Conservation (phyloP, 2,888 invertebrate species). For the Drosophila birchii region DNA sequence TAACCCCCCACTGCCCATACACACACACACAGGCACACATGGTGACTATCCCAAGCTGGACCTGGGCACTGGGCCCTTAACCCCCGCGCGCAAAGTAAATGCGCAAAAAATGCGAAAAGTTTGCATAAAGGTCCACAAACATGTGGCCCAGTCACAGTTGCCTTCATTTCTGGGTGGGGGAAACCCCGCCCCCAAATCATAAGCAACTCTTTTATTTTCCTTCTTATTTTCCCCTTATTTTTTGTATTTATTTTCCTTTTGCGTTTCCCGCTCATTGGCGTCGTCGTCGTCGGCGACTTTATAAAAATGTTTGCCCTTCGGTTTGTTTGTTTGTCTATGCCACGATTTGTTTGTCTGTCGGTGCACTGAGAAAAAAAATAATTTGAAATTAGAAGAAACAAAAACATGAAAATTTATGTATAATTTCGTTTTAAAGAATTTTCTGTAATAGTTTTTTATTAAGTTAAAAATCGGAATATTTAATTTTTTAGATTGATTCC, state of each 20-base stretch:
- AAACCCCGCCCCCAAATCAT: constrained; percentile 14
- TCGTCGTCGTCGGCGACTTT: constrained; percentile 68
- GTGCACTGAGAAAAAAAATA: constrained; percentile 8
- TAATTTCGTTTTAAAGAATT: too few species aligned
- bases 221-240: constrained; percentile 19
- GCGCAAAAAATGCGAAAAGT: constrained; percentile 57
- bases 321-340: constrained; percentile 74
- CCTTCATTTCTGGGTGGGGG: constrained; percentile 3
- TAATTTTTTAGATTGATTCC: too few species aligned
- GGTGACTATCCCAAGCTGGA: constrained; percentile 31
- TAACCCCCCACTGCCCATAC: constrained; percentile 3
- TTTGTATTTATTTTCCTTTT: constrained; percentile 21
- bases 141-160: constrained; percentile 61
- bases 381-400: too few species aligned
- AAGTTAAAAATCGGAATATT: too few species aligned
- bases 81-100: constrained; percentile 37
- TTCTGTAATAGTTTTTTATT: too few species aligned
- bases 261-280: constrained; percentile 60
- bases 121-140: constrained; percentile 80
- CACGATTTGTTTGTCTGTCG: constrained; percentile 65
- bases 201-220: constrained; percentile 41
- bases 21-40: constrained; percentile 1
- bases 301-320: constrained; percentile 78
- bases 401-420: too few species aligned
- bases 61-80: constrained; percentile 28